A percentile compares a stretch with the other conserved stretches of the same genome.
phyloP scores from a whole-genome alignment of 2,888 invertebrate genomes.

The Ennomos erosarius region DNA sequence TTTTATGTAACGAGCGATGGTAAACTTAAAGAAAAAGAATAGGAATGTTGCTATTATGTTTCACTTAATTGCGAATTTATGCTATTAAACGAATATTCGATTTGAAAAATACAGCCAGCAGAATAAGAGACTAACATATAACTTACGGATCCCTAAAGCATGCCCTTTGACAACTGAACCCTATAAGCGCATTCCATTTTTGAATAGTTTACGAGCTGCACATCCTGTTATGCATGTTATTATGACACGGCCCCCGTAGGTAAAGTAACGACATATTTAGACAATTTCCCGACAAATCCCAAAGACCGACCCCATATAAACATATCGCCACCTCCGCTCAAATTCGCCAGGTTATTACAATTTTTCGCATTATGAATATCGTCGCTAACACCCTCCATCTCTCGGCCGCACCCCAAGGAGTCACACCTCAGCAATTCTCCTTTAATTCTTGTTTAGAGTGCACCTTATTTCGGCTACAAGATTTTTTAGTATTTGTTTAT shows the following conservation, averaged over 20 bases:
- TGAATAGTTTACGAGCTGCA: constrained; percentile 18
- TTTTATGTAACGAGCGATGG: too few species aligned
- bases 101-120: too few species aligned
- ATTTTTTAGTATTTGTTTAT: constrained; percentile 84
- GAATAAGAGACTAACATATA: background rate
- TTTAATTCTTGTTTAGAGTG: constrained; percentile 85
- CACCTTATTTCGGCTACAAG: constrained; percentile 83
- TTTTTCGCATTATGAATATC: constrained; percentile 85
- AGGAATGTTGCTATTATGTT: too few species aligned
- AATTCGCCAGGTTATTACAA: constrained; percentile 83
- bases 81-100: too few species aligned
- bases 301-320: constrained; percentile 68
- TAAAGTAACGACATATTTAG: constrained; percentile 67
- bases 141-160: too few species aligned
- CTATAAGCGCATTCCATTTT: constrained; percentile 18
- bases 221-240: constrained; percentile 15
- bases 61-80: too few species aligned
- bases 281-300: constrained; percentile 79
- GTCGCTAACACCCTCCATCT: constrained; percentile 63
- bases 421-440: constrained; percentile 83
- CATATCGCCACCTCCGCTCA: constrained; percentile 67
- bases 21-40: too few species aligned
- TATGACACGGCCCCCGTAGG: constrained; percentile 1
- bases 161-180: background rate
- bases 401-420: constrained; percentile 60